Base-by-base conservation (phyloP, 2,797 vertebrate genomes). In the Pogonophryne albipinna region DNA sequence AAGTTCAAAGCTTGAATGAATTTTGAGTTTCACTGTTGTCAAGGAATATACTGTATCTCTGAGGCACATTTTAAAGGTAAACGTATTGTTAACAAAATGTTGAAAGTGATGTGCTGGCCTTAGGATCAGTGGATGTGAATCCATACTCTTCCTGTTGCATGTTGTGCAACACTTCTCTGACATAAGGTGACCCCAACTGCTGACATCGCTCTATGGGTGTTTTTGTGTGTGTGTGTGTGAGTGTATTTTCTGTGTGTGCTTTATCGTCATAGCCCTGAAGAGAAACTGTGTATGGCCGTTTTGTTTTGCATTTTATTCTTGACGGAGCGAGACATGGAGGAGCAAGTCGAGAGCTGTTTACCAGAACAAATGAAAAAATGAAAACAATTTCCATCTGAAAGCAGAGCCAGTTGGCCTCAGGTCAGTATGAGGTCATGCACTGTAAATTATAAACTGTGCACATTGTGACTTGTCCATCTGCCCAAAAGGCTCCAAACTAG, bases 221-320 rank as follows among this genome's bases (percentile, higher is more conserved):
- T 15, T 71, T 57, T n/a, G n/a, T n/a, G n/a, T 52, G 20, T 57
- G 34, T 12, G 3, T 34, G 4, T 17, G 11, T 64, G 13, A 44
- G 16, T n/a, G 51, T 72, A 56, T 66, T 57, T 6, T 19, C 56
- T 16, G 12, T 6, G 8, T 15, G 71, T 71, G 53, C 57, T 49
- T 56, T 38, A 38, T 38, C 10, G 16, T 66, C 70, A 34, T 20
- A 15, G 50, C 61, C 58, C 76, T 13, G 38, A 56, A 62, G 38
- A 58, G 23, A 68, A 65, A 55, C 57, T 58, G 51, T 19, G 44
- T 47, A 55, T 63, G 59, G 50, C 17, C 4, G 11, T 79, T 79
- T 42, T 68, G 59, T 53, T 78, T 66, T 69, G 55, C 52, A 66
- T 15, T 51, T 64, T 17, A 19, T 69, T 79, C 41, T 68, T 38